phyloP scores from a whole-genome alignment of 35 echinoderm and acorn worm genomes.

The Strongylocentrotus purpuratus region DNA sequence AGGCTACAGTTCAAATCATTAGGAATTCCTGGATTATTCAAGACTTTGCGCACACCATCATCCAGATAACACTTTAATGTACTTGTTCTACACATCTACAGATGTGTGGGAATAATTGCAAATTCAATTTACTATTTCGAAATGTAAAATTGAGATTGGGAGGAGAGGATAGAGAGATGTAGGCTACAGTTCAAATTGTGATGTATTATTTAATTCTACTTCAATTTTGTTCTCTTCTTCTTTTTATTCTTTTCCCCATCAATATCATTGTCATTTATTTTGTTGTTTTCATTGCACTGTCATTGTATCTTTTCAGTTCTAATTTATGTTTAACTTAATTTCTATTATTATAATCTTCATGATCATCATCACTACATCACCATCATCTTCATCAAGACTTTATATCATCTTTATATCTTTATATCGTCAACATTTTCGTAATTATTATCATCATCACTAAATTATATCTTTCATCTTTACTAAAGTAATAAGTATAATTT shows the following conservation, averaged over 20 bases:
- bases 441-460: too few species aligned
- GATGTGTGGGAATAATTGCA: neutral
- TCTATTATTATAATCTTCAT: neutral
- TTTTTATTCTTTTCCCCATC: too few species aligned
- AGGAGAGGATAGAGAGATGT: neutral
- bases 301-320: too few species aligned
- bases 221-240: too few species aligned
- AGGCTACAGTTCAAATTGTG: neutral
- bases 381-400: neutral
- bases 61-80: neutral
- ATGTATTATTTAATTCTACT: neutral
- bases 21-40: neutral
- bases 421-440: too few species aligned
- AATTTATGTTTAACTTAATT: neutral
- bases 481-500: too few species aligned
- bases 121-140: neutral
- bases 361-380: neutral
- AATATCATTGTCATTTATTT: too few species aligned
- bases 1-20: slow-evolving; percentile 6
- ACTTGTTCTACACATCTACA: neutral
- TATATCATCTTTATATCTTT: too few species aligned
- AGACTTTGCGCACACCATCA: neutral
- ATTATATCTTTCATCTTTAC: too few species aligned
- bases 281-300: too few species aligned
- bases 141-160: neutral